Conservation (phyloP, 1,140 invertebrate species). For the Mamestra configurata region DNA sequence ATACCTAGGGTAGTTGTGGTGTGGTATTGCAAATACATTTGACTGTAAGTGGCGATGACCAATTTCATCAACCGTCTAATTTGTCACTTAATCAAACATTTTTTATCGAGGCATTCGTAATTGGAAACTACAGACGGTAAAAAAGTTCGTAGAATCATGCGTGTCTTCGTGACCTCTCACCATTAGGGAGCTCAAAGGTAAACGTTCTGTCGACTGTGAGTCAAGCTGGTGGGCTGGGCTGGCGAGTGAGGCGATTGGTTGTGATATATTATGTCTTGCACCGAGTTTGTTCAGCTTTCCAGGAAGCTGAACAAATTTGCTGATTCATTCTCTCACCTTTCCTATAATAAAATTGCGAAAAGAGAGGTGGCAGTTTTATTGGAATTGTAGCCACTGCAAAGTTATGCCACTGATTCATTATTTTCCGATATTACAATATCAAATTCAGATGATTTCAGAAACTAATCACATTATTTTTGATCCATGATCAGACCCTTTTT, state of each 20-base stretch:
- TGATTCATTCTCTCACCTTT: neutral
- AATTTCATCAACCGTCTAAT: neutral
- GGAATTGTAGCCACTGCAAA: neutral
- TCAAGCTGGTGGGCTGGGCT: neutral
- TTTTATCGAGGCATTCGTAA: neutral
- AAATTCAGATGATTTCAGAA: no score
- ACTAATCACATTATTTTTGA: no score
- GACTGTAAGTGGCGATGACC: no score
- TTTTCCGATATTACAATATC: no score
- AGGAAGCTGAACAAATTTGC: no score
- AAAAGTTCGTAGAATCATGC: slow-evolving; percentile 15
- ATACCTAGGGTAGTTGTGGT: no score
- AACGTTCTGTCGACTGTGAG: slow-evolving; percentile 12
- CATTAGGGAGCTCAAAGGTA: slow-evolving; percentile 18
- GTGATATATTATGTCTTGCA: slow-evolving; percentile 1
- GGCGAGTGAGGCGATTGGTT: no score
- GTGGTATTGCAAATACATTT: no score
- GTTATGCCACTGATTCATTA: no score
- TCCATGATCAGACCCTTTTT: no score
- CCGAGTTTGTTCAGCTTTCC: slow-evolving; percentile 25
- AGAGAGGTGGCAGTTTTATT: neutral
- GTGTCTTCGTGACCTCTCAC: neutral
- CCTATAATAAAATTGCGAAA: neutral
- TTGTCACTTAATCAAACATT: neutral
- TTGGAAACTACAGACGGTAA: slow-evolving; percentile 13